Percentiles rank a stretch among this genome's conserved stretches.
Evolutionary conservation across 2,888 invertebrate genomes (phyloP).

Genomic region (Augiades crinisus): DNA sequence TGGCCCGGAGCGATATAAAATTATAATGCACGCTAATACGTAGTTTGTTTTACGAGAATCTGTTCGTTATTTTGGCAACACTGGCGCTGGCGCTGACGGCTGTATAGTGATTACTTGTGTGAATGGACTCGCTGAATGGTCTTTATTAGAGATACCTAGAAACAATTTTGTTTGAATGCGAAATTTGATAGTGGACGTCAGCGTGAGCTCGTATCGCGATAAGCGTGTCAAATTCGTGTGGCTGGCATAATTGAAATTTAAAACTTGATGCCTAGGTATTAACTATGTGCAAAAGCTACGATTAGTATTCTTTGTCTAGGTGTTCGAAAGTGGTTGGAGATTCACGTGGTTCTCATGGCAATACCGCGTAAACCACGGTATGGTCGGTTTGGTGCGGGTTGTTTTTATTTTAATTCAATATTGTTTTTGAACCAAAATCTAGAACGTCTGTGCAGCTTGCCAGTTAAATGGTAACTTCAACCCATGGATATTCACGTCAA

Average conservation of each 20-base stretch:
- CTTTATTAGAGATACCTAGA: slow-evolving; percentile 20
- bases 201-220: slow-evolving; percentile 15
- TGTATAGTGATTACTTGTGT: slow-evolving; percentile 43
- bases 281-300: too few species aligned
- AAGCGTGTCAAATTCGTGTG: slow-evolving; percentile 28
- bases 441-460: too few species aligned
- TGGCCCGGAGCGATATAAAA: slow-evolving; percentile 59
- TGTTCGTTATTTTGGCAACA: slow-evolving; percentile 61
- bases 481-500: too few species aligned
- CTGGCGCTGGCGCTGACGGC: slow-evolving; percentile 44
- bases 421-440: too few species aligned
- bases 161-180: slow-evolving; percentile 12
- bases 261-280: too few species aligned
- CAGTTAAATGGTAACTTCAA: too few species aligned
- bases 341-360: too few species aligned
- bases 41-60: slow-evolving; percentile 56
- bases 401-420: too few species aligned
- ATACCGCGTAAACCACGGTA: too few species aligned
- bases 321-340: too few species aligned
- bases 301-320: too few species aligned
- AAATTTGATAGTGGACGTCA: slow-evolving; percentile 20
- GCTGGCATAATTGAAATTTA: slow-evolving; percentile 18
- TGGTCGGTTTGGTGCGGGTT: too few species aligned
- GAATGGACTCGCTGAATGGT: slow-evolving; percentile 47
- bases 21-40: slow-evolving; percentile 54